Evolutionary conservation across 2,888 invertebrate species (phyloP), one percentile per base, ranked within the genome.

Genomic region (Conomelus anceps): DNA sequence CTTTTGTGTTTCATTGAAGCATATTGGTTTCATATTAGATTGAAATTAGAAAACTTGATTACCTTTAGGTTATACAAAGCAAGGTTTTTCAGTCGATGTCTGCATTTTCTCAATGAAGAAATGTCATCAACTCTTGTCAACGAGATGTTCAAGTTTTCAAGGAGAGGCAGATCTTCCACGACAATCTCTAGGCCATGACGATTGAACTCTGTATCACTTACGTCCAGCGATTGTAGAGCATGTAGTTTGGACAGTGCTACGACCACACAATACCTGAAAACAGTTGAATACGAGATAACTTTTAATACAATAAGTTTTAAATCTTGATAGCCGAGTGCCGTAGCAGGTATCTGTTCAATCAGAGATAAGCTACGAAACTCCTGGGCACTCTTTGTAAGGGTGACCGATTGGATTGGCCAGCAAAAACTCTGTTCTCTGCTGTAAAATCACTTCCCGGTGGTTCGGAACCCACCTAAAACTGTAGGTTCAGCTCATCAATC

Each of bases 181-280:
- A 96, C 94, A 91, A 96, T 95, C 91, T 95, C 94, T 90, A 96
- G 93, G 23, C 95, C 95, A 91, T 95, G 95, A 91, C 94, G 94
- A 92, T 95, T 96, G 92, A 96, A 95, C 92, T 96, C 96, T n/a
- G 96, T 96, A 91, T 95, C 94, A 90, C 96, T 95, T 3, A 96
- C 95, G 93, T 96, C 96, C 86, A 96, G 93, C 89, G 93, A 93
- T 90, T 94, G 94, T 89, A 96, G 93, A 90, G 94, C 95, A 90
- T 94, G 94, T 84, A 96, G 93, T 92, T 95, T 95, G 26, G 95
- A 94, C 91, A 96, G 93, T 85, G 95, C 94, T 86, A 95, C 94
- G 89, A 95, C 94, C 34, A 95, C 94, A 92, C 95, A 94, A 91
- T 94, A 94, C 92, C 94, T 95, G 91, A 87, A 92, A 91, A 90